A percentile compares a stretch with the other conserved stretches of the same genome.
Conservation (phyloP, 1,140 invertebrate species). For the Penaeus vannamei region DNA sequence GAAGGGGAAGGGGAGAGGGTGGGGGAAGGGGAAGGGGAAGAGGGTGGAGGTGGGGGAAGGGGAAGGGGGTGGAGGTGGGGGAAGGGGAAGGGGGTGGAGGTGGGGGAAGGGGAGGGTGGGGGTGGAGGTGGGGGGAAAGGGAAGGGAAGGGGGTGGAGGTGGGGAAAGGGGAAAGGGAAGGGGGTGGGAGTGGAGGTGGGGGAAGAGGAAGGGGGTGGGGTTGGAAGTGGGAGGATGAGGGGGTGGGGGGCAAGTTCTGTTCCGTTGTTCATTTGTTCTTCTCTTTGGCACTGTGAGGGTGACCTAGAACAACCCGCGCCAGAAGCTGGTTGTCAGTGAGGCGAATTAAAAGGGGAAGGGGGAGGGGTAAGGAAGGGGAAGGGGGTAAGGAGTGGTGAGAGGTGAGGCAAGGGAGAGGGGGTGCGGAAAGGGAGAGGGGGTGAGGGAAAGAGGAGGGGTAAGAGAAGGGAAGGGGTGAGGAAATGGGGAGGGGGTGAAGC, state of each 20-base stretch:
- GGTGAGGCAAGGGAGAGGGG: no score
- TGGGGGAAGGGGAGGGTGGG: no score
- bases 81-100: no score
- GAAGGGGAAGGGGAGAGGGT: neutral
- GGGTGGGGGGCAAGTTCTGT: neutral
- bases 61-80: neutral
- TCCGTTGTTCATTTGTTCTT: no score
- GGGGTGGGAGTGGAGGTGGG: constrained; percentile 37
- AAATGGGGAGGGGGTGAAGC: no score
- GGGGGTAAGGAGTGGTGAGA: no score
- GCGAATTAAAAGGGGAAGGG: neutral
- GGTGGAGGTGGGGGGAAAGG: no score
- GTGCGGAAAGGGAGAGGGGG: no score
- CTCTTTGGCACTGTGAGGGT: neutral
- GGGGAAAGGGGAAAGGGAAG: neutral
- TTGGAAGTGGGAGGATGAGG: neutral
- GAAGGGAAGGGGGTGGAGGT: no score
- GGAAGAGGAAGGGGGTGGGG: neutral
- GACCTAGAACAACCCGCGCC: neutral
- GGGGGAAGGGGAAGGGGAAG: neutral
- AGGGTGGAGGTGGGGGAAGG: neutral
- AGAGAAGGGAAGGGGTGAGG: no score
- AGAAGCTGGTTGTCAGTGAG: no score
- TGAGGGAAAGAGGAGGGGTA: no score
- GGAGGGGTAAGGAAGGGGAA: neutral